Conservation (phyloP, 2,888 invertebrate species). For the Sminthurides aquaticus region DNA sequence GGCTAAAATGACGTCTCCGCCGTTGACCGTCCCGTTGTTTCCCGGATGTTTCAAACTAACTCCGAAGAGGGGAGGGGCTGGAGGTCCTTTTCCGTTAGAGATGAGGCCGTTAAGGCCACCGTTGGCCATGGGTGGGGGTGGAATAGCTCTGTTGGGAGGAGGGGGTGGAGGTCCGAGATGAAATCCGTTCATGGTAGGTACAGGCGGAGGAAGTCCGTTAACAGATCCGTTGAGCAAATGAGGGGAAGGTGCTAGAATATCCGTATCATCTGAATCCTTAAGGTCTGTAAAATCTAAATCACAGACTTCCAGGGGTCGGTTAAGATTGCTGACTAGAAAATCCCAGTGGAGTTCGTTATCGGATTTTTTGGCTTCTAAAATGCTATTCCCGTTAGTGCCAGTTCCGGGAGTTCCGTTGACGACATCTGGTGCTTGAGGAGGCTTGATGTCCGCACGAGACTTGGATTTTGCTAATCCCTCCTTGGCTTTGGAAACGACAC, state of each 20-base stretch:
- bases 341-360: constrained; percentile 96
- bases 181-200: constrained; percentile 35
- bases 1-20: constrained; percentile 44
- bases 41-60: constrained; percentile 45
- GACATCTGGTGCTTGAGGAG: constrained; percentile 24
- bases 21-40: constrained; percentile 43
- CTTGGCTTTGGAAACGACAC: constrained; percentile 86
- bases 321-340: constrained; percentile 68
- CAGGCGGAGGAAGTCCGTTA: constrained; percentile 50
- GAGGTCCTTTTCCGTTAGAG: constrained; percentile 23
- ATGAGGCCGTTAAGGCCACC: constrained; percentile 30
- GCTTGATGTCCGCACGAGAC: constrained; percentile 64
- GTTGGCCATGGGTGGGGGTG: constrained; percentile 45
- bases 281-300: constrained; percentile 96
- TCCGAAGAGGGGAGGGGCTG: constrained; percentile 46
- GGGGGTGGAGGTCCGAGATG: constrained; percentile 47
- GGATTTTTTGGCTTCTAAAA: constrained; percentile 54
- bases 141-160: constrained; percentile 45
- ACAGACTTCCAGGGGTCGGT: constrained; percentile 72
- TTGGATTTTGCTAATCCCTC: constrained; percentile 76
- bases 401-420: constrained; percentile 19
- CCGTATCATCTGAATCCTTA: constrained; percentile 77
- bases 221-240: constrained; percentile 23
- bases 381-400: constrained; percentile 22
- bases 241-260: constrained; percentile 57